These are phyloP conservation scores for Idris sp. DNA, from an alignment of 1,140 invertebrate species.

Conservation along the genomic window DNA sequence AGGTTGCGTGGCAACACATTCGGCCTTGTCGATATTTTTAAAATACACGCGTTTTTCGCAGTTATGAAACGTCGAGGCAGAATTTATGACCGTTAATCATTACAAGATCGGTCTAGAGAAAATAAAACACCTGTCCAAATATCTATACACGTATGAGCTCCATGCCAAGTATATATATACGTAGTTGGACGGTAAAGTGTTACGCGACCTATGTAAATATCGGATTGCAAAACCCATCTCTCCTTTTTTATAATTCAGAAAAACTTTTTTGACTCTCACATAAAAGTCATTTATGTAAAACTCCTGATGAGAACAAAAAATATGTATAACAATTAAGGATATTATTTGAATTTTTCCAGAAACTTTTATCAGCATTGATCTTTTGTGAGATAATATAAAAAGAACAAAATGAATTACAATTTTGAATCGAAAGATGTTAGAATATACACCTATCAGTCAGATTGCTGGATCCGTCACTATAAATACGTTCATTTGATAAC, in stretches of 20 bases:
- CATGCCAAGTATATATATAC: too few species aligned
- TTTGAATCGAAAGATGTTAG: slow-evolving; percentile 5
- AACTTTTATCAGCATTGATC: too few species aligned
- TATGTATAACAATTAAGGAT: too few species aligned
- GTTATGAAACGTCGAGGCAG: slow-evolving; percentile 41
- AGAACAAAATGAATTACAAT: too few species aligned
- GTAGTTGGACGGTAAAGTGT: slow-evolving; percentile 46
- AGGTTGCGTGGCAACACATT: slow-evolving; percentile 42
- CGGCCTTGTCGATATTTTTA: slow-evolving; percentile 53
- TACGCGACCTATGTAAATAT: slow-evolving; percentile 53
- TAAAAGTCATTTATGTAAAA: too few species aligned
- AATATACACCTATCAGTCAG: slow-evolving; percentile 65
- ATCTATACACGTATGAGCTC: slow-evolving; percentile 33
- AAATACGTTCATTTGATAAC: slow-evolving; percentile 76
- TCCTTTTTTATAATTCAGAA: too few species aligned
- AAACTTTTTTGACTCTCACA: too few species aligned
- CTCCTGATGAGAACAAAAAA: too few species aligned
- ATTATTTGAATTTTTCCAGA: too few species aligned
- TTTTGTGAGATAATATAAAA: too few species aligned
- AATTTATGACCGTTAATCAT: slow-evolving; percentile 52
- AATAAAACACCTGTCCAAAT: slow-evolving; percentile 62
- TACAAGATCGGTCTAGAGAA: slow-evolving; percentile 56
- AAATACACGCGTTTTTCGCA: slow-evolving; percentile 49
- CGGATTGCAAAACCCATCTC: slow-evolving; percentile 25
- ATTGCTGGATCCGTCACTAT: slow-evolving; percentile 72